Evolutionary conservation across 2,797 vertebrate species (phyloP).

Genomic region (Platalea minor): DNA sequence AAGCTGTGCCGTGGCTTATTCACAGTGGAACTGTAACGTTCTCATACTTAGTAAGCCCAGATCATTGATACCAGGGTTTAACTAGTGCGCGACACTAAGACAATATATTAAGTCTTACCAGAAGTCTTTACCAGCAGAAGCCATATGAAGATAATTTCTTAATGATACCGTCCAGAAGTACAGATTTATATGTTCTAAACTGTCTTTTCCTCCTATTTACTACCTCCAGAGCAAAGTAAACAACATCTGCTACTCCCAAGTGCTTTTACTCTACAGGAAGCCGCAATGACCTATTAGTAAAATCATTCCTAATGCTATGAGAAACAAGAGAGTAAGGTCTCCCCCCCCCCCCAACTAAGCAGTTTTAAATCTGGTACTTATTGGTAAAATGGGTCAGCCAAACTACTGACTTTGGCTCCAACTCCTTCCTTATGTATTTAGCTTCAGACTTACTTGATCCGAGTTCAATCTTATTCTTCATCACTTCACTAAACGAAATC

Average conservation of each 20-base stretch:
- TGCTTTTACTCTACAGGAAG: background rate
- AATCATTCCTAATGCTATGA: background rate
- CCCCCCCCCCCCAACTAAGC: background rate
- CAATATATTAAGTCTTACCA: background rate
- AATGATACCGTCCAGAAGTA: background rate
- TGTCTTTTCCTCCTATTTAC: background rate
- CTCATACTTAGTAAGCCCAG: background rate
- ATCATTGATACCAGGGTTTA: background rate
- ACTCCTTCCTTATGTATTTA: background rate
- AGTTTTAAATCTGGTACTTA: background rate
- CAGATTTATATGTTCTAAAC: background rate
- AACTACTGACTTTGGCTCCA: background rate
- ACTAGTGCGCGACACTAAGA: background rate
- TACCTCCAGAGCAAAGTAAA: background rate
- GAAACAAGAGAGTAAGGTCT: background rate
- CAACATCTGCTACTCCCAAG: background rate
- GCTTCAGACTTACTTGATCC: background rate
- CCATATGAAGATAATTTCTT: background rate
- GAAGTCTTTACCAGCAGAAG: background rate
- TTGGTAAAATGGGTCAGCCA: background rate
- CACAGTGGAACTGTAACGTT: background rate
- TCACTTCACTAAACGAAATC: background rate
- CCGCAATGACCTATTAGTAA: background rate
- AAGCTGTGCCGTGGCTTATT: background rate
- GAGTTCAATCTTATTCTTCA: background rate